Conservation (phyloP, 1,140 invertebrate genomes). For the Stegodyphus dumicola region DNA sequence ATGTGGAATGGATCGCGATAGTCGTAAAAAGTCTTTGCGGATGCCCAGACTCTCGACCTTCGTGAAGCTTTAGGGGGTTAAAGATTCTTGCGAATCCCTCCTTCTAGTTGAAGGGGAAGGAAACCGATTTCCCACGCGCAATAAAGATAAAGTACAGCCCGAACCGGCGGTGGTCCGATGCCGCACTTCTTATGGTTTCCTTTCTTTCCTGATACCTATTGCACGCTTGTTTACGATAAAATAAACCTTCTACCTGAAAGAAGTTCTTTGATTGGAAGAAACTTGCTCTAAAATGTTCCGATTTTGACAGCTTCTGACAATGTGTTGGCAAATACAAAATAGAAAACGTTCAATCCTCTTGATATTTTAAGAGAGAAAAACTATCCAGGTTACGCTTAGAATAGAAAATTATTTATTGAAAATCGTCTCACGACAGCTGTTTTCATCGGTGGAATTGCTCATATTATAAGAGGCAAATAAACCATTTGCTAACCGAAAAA, state of each 20-base stretch:
- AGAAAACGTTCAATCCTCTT: too few relatives aligned
- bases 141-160: constrained; percentile 58
- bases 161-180: constrained; percentile 32
- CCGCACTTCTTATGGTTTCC: background rate
- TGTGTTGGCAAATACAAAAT: too few relatives aligned
- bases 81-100: constrained; percentile 30
- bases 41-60: constrained; percentile 33
- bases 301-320: too few relatives aligned
- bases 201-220: background rate
- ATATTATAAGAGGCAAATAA: too few relatives aligned
- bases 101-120: constrained; percentile 30
- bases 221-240: constrained; percentile 47
- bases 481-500: too few relatives aligned
- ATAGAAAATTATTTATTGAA: too few relatives aligned
- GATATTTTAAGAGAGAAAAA: too few relatives aligned
- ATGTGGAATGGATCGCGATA: constrained; percentile 50
- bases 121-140: constrained; percentile 51
- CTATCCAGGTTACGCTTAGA: too few relatives aligned
- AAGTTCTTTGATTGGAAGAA: background rate
- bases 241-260: constrained; percentile 17
- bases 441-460: too few relatives aligned
- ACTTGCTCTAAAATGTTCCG: background rate
- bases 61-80: constrained; percentile 13
- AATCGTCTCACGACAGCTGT: too few relatives aligned
- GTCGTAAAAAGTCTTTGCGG: constrained; percentile 53